These are phyloP conservation scores for Meloidogyne exigua DNA, from an alignment of 1,140 invertebrate genomes.

Conservation along the genomic window DNA sequence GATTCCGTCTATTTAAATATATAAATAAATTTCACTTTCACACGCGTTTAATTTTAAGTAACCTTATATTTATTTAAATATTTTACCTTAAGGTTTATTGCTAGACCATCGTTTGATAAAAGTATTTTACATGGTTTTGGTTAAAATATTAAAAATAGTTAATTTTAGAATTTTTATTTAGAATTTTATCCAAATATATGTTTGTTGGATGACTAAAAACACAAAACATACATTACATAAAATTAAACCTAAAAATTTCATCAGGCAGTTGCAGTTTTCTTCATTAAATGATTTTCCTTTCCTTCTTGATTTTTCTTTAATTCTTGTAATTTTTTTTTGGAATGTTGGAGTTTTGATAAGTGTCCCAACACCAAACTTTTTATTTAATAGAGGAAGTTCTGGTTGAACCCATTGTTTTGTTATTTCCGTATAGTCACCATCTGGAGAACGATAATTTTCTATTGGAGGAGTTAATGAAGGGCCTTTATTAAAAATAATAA, in stretches of 20 bases:
- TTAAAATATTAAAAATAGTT: too few species aligned
- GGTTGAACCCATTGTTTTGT: constrained; percentile 23
- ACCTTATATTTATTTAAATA: not conserved
- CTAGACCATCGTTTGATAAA: too few species aligned
- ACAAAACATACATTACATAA: not conserved
- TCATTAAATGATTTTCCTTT: not conserved
- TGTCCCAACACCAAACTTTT: constrained; percentile 16
- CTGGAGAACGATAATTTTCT: constrained; percentile 59
- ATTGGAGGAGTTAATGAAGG: constrained; percentile 64
- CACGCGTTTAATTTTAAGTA: not conserved
- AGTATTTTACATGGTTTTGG: too few species aligned
- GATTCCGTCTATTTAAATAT: not conserved
- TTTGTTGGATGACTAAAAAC: not conserved
- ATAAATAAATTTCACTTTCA: not conserved
- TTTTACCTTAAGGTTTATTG: not conserved
- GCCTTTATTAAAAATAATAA: not conserved
- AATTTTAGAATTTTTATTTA: too few species aligned
- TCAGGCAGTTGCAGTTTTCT: constrained; percentile 7
- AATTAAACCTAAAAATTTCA: not conserved
- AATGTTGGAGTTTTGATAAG: constrained; percentile 22
- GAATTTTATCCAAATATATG: too few species aligned
- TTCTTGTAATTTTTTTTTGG: constrained; percentile 10
- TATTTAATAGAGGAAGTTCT: not conserved
- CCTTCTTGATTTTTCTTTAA: not conserved
- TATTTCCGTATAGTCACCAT: constrained; percentile 59